phyloP scores from a whole-genome alignment of 2,797 vertebrate species.

The Sebastes taczanowskii region DNA sequence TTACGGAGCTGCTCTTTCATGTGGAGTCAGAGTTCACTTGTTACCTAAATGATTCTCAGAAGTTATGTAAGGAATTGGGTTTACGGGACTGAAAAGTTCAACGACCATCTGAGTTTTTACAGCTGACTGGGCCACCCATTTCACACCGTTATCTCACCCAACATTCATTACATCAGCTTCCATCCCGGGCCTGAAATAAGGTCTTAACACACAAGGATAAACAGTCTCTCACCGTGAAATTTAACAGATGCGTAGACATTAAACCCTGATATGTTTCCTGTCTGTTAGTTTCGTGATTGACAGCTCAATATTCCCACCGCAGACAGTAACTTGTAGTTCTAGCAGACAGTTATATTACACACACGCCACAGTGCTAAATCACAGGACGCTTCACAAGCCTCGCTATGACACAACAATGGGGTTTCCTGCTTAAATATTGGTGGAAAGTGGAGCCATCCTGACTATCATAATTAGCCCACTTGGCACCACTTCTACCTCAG shows the following conservation, averaged over 20 bases:
- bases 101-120: slow-evolving; percentile 35
- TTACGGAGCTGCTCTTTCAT: slow-evolving; percentile 61
- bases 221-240: not conserved
- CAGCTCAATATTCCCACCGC: slow-evolving; percentile 3
- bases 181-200: not conserved
- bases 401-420: slow-evolving; percentile 48
- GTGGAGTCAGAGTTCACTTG: slow-evolving; percentile 71
- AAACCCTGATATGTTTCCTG: not conserved
- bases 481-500: slow-evolving; percentile 39
- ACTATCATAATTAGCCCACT: slow-evolving; percentile 64
- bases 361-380: slow-evolving; percentile 42
- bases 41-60: slow-evolving; percentile 71
- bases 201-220: not conserved
- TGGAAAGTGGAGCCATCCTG: slow-evolving; percentile 56
- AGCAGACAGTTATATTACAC: slow-evolving; percentile 48
- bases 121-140: slow-evolving; percentile 41
- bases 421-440: slow-evolving; percentile 53
- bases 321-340: slow-evolving; percentile 22
- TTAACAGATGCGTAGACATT: not conserved
- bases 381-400: slow-evolving; percentile 34
- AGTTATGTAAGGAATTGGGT: slow-evolving; percentile 66
- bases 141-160: slow-evolving; percentile 29
- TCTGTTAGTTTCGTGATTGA: slow-evolving; percentile 26
- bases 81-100: slow-evolving; percentile 50
- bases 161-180: not conserved